Evolutionary conservation across 2,888 invertebrate genomes (phyloP), one percentile per base, ranked within the genome.

Genomic region (Chrysodeixis includens): DNA sequence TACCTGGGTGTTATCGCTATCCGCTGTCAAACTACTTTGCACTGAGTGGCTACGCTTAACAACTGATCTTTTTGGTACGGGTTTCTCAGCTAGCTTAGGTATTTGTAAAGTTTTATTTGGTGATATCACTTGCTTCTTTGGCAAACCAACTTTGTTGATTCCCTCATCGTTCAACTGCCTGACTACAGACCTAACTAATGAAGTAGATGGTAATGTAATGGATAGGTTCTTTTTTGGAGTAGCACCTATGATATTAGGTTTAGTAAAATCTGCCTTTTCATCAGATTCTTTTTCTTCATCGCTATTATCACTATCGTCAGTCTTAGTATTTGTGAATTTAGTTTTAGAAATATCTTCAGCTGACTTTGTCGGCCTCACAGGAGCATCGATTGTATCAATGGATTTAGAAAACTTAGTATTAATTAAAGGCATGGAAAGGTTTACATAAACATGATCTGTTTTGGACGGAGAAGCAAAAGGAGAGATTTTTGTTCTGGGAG

Each of bases 371-470:
- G 91, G 83, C 80, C 94, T 87, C 0, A 92, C 84, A 4, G 93
- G 90, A 14, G 89, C 93, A 58, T 95, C 94, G 5, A 93, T 82
- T 2, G 85, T 85, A 72, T 94, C 92, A 51, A 87, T 82, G 1
- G 91, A 89, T 79, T 85, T 90, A 0, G 86, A 78, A 63, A 83
- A 84, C 54, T 87, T 88, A 9, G 89, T 89, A 30, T 88, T 92
- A 68, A 93, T 93, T 2, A 93, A 81, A 8, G 95, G 95, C 94
- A 94, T 94, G n/a, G 96, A 93, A 67, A 96, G 88, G 86, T 96
- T 96, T 0, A 96, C 96, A 70, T 96, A 96, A 0, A 96, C 95
- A 82, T 96, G 96, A 69, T 96, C 95, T 59, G 90, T 90, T 58
- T 95, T 95, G 0, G 92, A 84, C 54, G 93, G 93, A 1, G 93